Percentiles rank a stretch among this genome's conserved stretches.
These are phyloP conservation scores for Amphipoea oculea DNA, from an alignment of 2,888 invertebrate species.

Conservation along the genomic window DNA sequence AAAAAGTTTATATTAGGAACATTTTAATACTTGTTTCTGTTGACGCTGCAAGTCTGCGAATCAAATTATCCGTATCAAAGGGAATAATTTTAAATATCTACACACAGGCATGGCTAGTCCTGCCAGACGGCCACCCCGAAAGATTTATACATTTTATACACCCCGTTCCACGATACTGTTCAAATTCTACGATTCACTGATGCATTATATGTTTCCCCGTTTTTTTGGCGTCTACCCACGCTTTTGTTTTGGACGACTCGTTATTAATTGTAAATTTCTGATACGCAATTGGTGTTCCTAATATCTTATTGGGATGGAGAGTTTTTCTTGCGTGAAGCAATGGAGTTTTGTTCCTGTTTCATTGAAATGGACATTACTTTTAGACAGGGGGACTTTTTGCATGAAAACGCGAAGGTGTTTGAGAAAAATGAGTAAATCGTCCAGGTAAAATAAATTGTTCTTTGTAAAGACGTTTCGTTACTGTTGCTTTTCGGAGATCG, in stretches of 20 bases:
- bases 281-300: conserved; percentile 65
- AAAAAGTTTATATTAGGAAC: conserved; percentile 26
- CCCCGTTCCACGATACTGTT: conserved; percentile 79
- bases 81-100: conserved; percentile 90
- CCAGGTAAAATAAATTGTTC: background rate
- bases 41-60: conserved; percentile 82
- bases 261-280: conserved; percentile 79
- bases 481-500: conserved; percentile 16
- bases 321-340: conserved; percentile 59
- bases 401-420: conserved; percentile 35
- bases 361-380: conserved; percentile 55
- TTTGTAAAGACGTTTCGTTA: background rate
- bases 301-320: conserved; percentile 64
- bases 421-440: conserved; percentile 43
- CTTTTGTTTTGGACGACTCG: conserved; percentile 81
- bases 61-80: conserved; percentile 90
- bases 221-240: conserved; percentile 83
- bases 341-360: conserved; percentile 52
- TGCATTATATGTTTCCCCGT: conserved; percentile 84
- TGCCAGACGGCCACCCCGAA: conserved; percentile 84
- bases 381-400: conserved; percentile 45
- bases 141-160: conserved; percentile 84
- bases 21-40: conserved; percentile 72
- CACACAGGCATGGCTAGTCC: conserved; percentile 83
- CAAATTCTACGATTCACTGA: conserved; percentile 85